Conservation (phyloP, 2,888 invertebrate species). For the Cephus pulcher region DNA sequence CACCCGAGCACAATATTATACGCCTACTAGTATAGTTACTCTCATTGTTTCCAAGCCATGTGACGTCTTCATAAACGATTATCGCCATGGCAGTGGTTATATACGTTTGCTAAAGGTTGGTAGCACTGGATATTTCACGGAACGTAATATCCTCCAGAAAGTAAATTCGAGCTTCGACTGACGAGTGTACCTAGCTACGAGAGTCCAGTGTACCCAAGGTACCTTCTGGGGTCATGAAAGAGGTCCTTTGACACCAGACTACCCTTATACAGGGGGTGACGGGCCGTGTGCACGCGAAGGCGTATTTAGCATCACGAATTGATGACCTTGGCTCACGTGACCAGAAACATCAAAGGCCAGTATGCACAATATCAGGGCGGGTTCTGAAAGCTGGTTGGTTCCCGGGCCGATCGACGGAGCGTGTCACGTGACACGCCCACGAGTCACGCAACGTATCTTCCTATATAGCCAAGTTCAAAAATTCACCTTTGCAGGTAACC, state of each 20-base stretch:
- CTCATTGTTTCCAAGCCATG: not conserved
- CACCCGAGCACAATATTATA: not conserved
- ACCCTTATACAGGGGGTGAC: conserved; percentile 12
- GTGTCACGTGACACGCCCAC: conserved; percentile 61
- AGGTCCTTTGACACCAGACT: conserved; percentile 4
- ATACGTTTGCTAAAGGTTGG: not conserved
- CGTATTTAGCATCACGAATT: conserved; percentile 60
- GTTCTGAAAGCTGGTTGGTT: conserved; percentile 59
- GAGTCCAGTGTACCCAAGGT: not conserved
- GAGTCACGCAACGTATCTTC: conserved; percentile 54
- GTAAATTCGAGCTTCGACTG: not conserved
- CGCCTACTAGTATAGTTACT: not conserved
- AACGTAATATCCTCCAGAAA: not conserved
- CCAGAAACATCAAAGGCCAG: conserved; percentile 51
- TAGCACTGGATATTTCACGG: not conserved
- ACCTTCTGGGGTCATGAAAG: not conserved
- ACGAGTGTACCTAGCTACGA: not conserved
- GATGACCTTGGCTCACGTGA: conserved; percentile 53
- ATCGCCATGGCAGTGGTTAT: too few relatives aligned
- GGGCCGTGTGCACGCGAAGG: conserved; percentile 55
- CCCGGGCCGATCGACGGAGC: conserved; percentile 51
- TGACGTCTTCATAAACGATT: not conserved
- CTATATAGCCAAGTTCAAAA: conserved; percentile 10
- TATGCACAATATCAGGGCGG: conserved; percentile 41
- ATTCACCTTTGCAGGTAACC: not conserved